Percentiles rank a stretch among this genome's conserved stretches.
These are phyloP conservation scores for Danaus melanippus DNA, from an alignment of 1,140 invertebrate species.

Conservation along the genomic window DNA sequence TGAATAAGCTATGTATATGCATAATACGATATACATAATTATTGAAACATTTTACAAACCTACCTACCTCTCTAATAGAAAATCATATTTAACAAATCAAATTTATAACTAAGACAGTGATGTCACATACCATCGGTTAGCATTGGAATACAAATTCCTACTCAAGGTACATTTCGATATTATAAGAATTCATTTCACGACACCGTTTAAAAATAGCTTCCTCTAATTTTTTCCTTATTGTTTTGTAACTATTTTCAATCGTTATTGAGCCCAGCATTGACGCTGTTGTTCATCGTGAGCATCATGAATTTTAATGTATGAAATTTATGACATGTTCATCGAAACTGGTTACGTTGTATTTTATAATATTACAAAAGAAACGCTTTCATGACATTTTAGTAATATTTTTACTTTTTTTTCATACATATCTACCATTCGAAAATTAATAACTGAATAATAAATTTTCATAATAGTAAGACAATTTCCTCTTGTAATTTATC, in stretches of 20 bases:
- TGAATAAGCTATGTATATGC: no score
- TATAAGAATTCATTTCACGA: constrained; percentile 19
- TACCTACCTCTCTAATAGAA: no score
- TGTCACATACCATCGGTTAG: no score
- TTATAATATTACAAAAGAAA: neutral
- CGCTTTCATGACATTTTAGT: neutral
- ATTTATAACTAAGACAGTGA: no score
- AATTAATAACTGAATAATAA: neutral
- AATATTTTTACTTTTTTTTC: neutral
- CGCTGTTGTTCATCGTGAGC: neutral
- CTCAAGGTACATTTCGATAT: constrained; percentile 2
- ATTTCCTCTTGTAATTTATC: no score
- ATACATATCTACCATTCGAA: neutral
- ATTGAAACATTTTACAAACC: no score
- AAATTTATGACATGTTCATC: neutral
- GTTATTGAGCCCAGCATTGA: constrained; percentile 22
- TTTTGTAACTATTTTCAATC: constrained; percentile 26
- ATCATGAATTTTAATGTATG: constrained; percentile 10
- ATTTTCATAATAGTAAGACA: no score
- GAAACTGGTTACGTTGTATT: no score
- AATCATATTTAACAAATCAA: no score
- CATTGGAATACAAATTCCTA: no score
- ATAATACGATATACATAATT: no score
- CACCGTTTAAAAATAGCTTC: constrained; percentile 26
- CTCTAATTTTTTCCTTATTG: constrained; percentile 26